Evolutionary conservation across 53 echinoderm and acorn worm genomes (phyloP).

Genomic region (Apostichopus leukothele): DNA sequence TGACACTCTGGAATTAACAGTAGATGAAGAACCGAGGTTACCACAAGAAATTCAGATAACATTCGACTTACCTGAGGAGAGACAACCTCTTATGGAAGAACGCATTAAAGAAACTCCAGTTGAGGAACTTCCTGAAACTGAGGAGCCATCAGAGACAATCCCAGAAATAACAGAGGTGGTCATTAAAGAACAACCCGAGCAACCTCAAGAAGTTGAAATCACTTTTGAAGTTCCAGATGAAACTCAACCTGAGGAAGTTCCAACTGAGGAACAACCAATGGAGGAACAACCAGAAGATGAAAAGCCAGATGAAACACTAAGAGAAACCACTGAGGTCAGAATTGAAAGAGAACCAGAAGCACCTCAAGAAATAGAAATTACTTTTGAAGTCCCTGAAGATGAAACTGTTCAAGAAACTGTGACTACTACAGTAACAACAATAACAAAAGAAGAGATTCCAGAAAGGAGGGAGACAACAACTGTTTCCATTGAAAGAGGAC

Average conservation of each 20-base stretch:
- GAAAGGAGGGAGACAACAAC: conserved; percentile 16
- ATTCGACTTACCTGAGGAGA: conserved; percentile 40
- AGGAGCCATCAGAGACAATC: neutral
- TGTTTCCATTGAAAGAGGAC: conserved; percentile 2
- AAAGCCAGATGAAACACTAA: neutral
- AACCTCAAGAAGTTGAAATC: conserved; percentile 23
- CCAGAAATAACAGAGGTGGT: neutral
- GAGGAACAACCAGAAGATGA: neutral
- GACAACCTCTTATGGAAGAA: conserved; percentile 22
- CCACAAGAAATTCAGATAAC: conserved; percentile 17
- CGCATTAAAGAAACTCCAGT: neutral
- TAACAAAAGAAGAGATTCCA: conserved; percentile 18
- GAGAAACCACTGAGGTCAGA: neutral
- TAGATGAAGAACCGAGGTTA: conserved; percentile 10
- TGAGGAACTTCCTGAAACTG: neutral
- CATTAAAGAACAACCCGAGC: conserved; percentile 34
- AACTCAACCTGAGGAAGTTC: conserved; percentile 35
- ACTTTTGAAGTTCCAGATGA: conserved; percentile 50
- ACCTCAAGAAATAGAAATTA: conserved; percentile 57
- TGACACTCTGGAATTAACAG: neutral
- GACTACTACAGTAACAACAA: conserved; percentile 9
- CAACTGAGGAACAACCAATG: neutral
- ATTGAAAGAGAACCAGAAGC: conserved; percentile 35
- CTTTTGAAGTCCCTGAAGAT: conserved; percentile 44
- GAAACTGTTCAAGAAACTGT: neutral